Percentiles rank a stretch among this genome's conserved stretches.
phyloP scores from a whole-genome alignment of 2,888 invertebrate species.

The Tetramorium bicarinatum region DNA sequence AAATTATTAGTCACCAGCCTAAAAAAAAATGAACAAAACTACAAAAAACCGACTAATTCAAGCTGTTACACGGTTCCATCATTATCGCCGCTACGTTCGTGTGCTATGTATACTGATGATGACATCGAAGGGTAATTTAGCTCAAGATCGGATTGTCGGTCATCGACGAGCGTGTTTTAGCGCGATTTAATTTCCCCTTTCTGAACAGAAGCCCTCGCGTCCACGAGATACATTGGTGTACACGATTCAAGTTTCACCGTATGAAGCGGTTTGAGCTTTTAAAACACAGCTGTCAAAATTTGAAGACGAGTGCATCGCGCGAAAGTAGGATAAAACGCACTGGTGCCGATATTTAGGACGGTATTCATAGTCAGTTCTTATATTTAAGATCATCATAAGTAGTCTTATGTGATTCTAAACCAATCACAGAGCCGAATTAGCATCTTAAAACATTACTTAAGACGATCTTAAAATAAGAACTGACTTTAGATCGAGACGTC shows the following conservation, averaged over 20 bases:
- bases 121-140: constrained; percentile 73
- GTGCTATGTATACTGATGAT: constrained; percentile 73
- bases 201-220: constrained; percentile 43
- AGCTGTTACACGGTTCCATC: constrained; percentile 59
- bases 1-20: constrained; percentile 57
- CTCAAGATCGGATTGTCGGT: constrained; percentile 76
- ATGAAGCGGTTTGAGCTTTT: constrained; percentile 76
- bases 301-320: background rate
- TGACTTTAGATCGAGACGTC: background rate
- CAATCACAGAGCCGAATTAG: no score
- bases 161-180: constrained; percentile 57
- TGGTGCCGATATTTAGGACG: background rate
- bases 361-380: no score
- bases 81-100: constrained; percentile 66
- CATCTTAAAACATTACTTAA: no score
- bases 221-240: constrained; percentile 41
- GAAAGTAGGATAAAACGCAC: constrained; percentile 19
- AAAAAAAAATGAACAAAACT: constrained; percentile 14
- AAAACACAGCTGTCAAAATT: constrained; percentile 24
- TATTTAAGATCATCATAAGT: no score
- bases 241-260: constrained; percentile 68
- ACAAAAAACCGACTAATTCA: constrained; percentile 57
- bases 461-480: no score
- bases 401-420: no score
- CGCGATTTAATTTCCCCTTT: constrained; percentile 55